phyloP scores from a whole-genome alignment of 2,113 vertebrate genomes.

The Caranx melampygus region DNA sequence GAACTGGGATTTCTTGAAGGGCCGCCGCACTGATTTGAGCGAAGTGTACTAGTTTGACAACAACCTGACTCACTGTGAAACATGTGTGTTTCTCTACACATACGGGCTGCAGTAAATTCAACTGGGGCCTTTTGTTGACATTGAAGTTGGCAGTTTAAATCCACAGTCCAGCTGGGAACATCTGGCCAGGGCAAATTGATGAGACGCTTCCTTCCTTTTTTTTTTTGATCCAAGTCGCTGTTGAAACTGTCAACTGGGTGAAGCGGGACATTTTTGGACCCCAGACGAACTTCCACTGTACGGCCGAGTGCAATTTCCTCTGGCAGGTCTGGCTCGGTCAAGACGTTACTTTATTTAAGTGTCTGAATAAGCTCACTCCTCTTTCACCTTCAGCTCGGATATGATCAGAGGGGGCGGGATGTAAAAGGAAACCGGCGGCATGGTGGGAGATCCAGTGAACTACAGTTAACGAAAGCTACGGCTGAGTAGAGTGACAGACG shows the following conservation, averaged over 20 bases:
- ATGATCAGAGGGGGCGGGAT: constrained; percentile 1
- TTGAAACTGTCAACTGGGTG: not conserved
- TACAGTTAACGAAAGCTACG: constrained; percentile 5
- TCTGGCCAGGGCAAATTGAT: not conserved
- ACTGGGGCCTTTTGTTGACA: accelerated
- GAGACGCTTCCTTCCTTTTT: not conserved
- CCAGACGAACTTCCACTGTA: not conserved
- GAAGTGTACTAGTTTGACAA: not conserved
- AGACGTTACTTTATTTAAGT: not conserved
- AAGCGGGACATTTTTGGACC: not conserved
- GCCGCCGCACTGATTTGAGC: not conserved
- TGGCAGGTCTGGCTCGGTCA: not conserved
- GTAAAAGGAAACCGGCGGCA: not conserved
- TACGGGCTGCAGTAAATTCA: not conserved
- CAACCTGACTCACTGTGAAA: not conserved
- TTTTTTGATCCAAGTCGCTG: no score
- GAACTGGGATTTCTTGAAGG: not conserved
- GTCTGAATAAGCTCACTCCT: not conserved
- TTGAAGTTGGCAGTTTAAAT: constrained; percentile 14
- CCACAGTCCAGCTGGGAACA: constrained; percentile 71
- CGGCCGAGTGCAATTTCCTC: not conserved
- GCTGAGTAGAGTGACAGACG: constrained; percentile 20
- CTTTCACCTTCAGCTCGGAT: not conserved
- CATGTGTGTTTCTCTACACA: not conserved
- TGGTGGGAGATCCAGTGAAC: not conserved